Conservation (phyloP, 1,140 invertebrate species). For the Drosophila oshimai region DNA sequence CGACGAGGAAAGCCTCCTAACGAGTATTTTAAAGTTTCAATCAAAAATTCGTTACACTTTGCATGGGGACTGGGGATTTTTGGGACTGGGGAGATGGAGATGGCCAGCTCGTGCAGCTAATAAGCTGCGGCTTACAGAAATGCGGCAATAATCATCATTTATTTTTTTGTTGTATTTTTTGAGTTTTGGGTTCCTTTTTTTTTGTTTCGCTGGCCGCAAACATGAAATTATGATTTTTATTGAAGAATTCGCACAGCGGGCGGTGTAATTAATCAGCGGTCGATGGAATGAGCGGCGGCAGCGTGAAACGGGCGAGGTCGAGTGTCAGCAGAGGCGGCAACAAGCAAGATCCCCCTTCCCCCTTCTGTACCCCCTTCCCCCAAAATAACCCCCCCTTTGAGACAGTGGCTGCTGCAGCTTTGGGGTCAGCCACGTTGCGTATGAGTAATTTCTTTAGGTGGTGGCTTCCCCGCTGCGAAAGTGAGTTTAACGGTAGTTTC, state of each 20-base stretch:
- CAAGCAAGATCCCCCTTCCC: conserved; percentile 10
- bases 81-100: background rate
- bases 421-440: conserved; percentile 56
- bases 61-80: conserved; percentile 21
- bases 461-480: conserved; percentile 66
- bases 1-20: conserved; percentile 68
- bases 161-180: conserved; percentile 29
- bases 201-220: conserved; percentile 57
- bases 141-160: conserved; percentile 80
- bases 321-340: conserved; percentile 64
- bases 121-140: conserved; percentile 78
- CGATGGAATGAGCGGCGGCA: conserved; percentile 38
- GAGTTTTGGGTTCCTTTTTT: conserved; percentile 10
- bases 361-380: no score
- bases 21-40: conserved; percentile 80
- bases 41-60: conserved; percentile 80
- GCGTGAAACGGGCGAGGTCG: conserved; percentile 64
- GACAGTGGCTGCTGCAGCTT: conserved; percentile 41
- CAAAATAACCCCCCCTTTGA: background rate
- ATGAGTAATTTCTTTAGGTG: conserved; percentile 47
- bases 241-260: conserved; percentile 80
- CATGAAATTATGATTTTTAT: conserved; percentile 81
- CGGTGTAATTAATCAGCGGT: conserved; percentile 78
- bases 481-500: conserved; percentile 81
- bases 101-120: conserved; percentile 74